Evolutionary conservation across 2,888 invertebrate genomes (phyloP), one percentile per base, ranked within the genome.

Genomic region (Salticus scenicus): DNA sequence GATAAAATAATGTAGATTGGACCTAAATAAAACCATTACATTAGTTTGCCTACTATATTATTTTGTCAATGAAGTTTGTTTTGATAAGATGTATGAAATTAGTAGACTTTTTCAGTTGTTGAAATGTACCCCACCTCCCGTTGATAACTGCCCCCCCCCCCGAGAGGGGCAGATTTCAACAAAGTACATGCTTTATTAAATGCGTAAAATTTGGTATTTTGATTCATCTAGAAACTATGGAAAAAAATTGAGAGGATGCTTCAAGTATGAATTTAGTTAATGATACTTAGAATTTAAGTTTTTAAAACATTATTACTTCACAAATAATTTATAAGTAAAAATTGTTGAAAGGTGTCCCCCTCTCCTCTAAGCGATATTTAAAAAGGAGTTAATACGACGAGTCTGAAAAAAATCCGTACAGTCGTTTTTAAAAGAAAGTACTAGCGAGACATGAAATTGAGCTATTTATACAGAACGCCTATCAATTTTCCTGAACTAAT

Each of bases 61-160:
- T 37, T 57, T 57, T n/a, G 57, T 57, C 8, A 57, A 57, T 57
- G 20, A 57, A 57, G 57, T 24, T 57, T 57, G 20, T 57, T 57
- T 57, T 57, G 57, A 12, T n/a, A 63, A 63, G 24, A 27, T 63
- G 24, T 24, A 63, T n/a, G 1, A 63, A 27, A 10, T 0, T 63
- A 10, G 24, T 27, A 63, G 1, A 27, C 2, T 66, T 31, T n/a
- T 66, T 66, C 66, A 12, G 0, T 31, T 66, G 30, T 66, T 66
- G 66, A 66, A 66, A 66, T 66, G 30, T 66, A 66, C 66, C 30
- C 30, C 66, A 66, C 66, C 30, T 30, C 30, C 30, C 17, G 28
- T 66, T 28, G 63, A n/a, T 8, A 63, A 63, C 24, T 63, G 27
- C 24, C 24, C 63, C n/a, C n/a, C n/a, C n/a, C n/a, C 37, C 63